A percentile compares a stretch with the other conserved stretches of the same genome.
Evolutionary conservation across 2,797 vertebrate species (phyloP).

Genomic region (Poeciliopsis paucimaculata): DNA sequence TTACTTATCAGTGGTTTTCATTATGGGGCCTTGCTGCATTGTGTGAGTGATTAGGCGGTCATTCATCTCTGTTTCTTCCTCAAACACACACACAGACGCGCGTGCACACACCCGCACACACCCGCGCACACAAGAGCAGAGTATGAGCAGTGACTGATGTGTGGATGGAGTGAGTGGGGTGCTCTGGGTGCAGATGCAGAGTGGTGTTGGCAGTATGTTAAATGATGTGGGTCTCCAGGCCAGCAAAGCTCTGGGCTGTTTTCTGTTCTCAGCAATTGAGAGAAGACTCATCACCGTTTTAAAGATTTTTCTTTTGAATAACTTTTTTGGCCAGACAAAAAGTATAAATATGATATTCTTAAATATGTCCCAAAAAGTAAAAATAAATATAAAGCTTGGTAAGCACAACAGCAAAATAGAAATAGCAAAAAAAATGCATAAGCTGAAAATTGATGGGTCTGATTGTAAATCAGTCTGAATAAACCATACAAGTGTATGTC

Average conservation of each 20-base stretch:
- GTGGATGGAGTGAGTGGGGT: conserved; percentile 49
- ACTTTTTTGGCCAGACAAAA: conserved; percentile 12
- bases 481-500: not conserved
- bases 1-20: conserved; percentile 68
- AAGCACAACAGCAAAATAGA: not conserved
- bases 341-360: not conserved
- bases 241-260: conserved; percentile 29
- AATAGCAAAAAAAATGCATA: not conserved
- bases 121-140: conserved; percentile 26
- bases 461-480: not conserved
- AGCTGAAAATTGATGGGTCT: not conserved
- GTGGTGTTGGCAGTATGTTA: conserved; percentile 68
- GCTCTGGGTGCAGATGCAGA: conserved; percentile 53
- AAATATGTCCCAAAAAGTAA: not conserved
- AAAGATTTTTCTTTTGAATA: conserved; percentile 24
- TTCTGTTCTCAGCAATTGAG: conserved; percentile 33
- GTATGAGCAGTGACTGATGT: conserved; percentile 63
- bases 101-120: conserved; percentile 13
- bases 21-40: conserved; percentile 64
- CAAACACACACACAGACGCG: conserved; percentile 21
- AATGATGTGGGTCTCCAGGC: conserved; percentile 64
- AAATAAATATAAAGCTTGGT: not conserved
- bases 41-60: conserved; percentile 70
- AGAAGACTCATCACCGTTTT: conserved; percentile 41
- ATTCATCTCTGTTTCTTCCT: conserved; percentile 60